A percentile compares a stretch with the other conserved stretches of the same genome.
phyloP scores from a whole-genome alignment of 2,113 vertebrate genomes.

The Menura novaehollandiae region DNA sequence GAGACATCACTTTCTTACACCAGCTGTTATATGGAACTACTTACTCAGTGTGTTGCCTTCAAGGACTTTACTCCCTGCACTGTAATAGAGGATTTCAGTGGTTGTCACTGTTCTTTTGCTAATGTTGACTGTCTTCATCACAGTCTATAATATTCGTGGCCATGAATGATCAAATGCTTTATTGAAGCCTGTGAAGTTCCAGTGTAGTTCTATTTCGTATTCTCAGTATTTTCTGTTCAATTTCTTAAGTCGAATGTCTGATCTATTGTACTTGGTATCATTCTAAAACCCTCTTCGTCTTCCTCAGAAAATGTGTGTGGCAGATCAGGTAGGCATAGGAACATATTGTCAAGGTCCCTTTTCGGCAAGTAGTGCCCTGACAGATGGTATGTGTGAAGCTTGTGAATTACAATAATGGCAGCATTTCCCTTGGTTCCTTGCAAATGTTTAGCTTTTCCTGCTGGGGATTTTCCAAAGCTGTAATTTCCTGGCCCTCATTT shows the following conservation, averaged over 20 bases:
- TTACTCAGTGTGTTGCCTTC: slow-evolving; percentile 40
- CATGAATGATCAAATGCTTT: not conserved
- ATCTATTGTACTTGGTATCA: not conserved
- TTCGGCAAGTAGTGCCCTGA: accelerated
- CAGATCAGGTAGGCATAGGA: not conserved
- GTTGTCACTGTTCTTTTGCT: slow-evolving; percentile 10
- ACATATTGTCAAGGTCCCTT: not conserved
- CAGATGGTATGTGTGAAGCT: not conserved
- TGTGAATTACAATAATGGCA: not conserved
- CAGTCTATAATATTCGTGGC: not conserved
- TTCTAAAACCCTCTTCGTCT: not conserved
- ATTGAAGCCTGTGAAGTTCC: slow-evolving; percentile 7
- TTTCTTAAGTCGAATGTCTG: not conserved
- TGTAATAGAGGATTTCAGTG: not conserved
- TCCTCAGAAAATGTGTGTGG: not conserved
- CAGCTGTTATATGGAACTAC: slow-evolving; percentile 34
- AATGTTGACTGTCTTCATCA: slow-evolving; percentile 15
- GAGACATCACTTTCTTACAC: slow-evolving; percentile 23
- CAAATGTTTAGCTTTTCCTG: not conserved
- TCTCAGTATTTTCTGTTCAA: not conserved
- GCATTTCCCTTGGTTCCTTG: not conserved
- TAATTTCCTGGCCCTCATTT: not conserved
- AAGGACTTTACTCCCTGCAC: slow-evolving; percentile 12
- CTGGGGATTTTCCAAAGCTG: not conserved
- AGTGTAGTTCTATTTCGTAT: not conserved